Percentiles rank a stretch among this genome's conserved stretches.
phyloP scores from a whole-genome alignment of 2,888 invertebrate species.

The Globia sparganii region DNA sequence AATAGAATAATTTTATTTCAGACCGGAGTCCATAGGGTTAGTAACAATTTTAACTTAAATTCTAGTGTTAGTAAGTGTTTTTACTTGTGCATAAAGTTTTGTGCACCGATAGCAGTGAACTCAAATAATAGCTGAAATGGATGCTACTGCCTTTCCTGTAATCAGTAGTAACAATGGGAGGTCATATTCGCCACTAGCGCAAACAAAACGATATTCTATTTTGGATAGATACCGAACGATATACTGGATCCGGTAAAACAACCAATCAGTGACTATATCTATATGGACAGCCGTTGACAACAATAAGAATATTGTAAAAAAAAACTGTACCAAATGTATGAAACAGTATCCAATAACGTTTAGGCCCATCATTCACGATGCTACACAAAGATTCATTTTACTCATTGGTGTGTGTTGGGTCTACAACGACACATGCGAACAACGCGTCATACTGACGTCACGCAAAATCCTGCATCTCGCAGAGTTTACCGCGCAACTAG shows the following conservation, averaged over 20 bases:
- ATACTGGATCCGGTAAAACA: conserved; percentile 20
- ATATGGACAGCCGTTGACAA: not conserved
- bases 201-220: conserved; percentile 13
- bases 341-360: conserved; percentile 9
- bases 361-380: not conserved
- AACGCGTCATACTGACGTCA: too few species aligned
- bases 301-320: conserved; percentile 7
- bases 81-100: too few species aligned
- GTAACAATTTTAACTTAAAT: too few species aligned
- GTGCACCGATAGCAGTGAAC: not conserved
- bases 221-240: conserved; percentile 13
- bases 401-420: too few species aligned
- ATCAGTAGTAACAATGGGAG: not conserved
- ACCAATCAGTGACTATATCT: conserved; percentile 2
- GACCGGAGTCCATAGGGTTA: too few species aligned
- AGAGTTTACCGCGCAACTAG: too few species aligned
- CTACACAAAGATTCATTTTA: not conserved
- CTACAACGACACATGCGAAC: too few species aligned
- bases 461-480: too few species aligned
- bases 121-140: not conserved
- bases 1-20: too few species aligned
- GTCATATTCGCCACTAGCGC: not conserved
- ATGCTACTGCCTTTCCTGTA: not conserved
- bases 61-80: too few species aligned
- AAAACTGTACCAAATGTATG: not conserved